Evolutionary conservation across 1,140 invertebrate species (phyloP).

Genomic region (Pantala flavescens): DNA sequence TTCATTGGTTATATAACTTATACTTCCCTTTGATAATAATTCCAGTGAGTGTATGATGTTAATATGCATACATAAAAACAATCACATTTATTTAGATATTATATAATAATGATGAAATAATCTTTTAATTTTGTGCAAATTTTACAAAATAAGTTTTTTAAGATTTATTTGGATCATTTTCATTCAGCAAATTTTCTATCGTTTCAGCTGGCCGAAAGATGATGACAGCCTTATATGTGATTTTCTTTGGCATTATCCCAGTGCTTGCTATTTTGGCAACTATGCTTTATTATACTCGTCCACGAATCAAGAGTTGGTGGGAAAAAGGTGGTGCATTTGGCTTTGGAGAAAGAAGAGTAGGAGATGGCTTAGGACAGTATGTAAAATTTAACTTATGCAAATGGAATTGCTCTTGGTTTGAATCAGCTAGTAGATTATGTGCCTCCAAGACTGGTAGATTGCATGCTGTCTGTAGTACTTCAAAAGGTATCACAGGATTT

Average conservation of each 20-base stretch:
- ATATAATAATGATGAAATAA: too few relatives aligned
- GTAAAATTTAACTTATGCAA: neutral
- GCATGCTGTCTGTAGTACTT: neutral
- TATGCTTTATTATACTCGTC: constrained; percentile 59
- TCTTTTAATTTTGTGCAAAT: too few relatives aligned
- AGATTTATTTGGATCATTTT: too few relatives aligned
- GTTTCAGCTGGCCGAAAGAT: constrained; percentile 59
- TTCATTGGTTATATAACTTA: too few relatives aligned
- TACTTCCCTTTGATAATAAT: too few relatives aligned
- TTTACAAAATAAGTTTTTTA: too few relatives aligned
- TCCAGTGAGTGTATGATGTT: too few relatives aligned
- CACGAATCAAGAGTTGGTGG: constrained; percentile 52
- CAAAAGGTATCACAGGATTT: too few relatives aligned
- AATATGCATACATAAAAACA: too few relatives aligned
- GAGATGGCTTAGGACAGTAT: neutral
- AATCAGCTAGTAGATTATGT: neutral
- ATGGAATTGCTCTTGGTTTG: neutral
- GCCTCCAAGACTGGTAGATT: neutral
- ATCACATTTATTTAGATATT: too few relatives aligned
- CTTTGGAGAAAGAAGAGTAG: constrained; percentile 17
- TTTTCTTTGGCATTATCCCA: constrained; percentile 75
- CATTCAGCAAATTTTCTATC: constrained; percentile 22
- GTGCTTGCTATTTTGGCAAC: constrained; percentile 49
- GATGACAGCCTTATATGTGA: constrained; percentile 61
- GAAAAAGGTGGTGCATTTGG: constrained; percentile 37